These are phyloP conservation scores for Anisognathus igniventris DNA, from an alignment of 2,797 vertebrate genomes.

Conservation along the genomic window DNA sequence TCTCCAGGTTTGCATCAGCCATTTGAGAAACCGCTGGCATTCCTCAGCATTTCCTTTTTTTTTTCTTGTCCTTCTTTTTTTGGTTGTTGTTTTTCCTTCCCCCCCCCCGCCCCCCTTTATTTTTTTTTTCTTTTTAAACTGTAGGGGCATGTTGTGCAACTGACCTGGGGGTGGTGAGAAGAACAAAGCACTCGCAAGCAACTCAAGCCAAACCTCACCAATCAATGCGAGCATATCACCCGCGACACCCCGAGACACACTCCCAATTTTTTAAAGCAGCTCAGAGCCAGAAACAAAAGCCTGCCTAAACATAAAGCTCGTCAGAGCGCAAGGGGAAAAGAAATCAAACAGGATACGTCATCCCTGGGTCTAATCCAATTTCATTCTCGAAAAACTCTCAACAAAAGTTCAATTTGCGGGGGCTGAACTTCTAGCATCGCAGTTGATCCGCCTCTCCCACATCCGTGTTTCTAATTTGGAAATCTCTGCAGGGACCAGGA, in stretches of 20 bases:
- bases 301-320: constrained; percentile 48
- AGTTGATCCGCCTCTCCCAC: background rate
- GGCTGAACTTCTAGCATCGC: background rate
- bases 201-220: constrained; percentile 39
- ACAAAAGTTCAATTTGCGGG: background rate
- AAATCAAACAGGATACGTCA: constrained; percentile 64
- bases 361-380: constrained; percentile 53
- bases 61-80: background rate
- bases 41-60: constrained; percentile 73
- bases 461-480: background rate
- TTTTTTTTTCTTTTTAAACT: background rate
- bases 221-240: constrained; percentile 27
- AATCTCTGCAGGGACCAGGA: background rate
- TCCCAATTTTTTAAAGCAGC: constrained; percentile 48
- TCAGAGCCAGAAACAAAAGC: constrained; percentile 54
- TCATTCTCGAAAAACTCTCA: background rate
- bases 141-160: constrained; percentile 70
- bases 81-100: background rate
- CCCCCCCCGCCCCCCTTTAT: too few relatives aligned
- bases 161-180: constrained; percentile 45
- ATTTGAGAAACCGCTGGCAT: constrained; percentile 71
- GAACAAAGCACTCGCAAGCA: constrained; percentile 65
- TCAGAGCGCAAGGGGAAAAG: constrained; percentile 7
- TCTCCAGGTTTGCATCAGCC: constrained; percentile 86
- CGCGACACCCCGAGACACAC: constrained; percentile 55